phyloP scores from a whole-genome alignment of 2,113 vertebrate species.

The Hypomesus transpacificus region DNA sequence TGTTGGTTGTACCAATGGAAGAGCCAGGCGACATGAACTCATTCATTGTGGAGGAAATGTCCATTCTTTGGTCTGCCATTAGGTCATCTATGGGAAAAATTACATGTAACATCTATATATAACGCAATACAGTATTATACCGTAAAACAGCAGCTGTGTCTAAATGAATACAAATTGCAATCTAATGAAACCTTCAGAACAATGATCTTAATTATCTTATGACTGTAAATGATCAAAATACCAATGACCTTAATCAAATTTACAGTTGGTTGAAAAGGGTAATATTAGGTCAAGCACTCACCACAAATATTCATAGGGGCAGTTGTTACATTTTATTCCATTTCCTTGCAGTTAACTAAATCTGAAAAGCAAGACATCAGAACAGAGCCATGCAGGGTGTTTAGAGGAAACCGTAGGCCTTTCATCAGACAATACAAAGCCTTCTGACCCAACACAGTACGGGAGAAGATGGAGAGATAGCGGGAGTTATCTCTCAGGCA shows the following conservation, averaged over 20 bases:
- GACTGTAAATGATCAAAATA: neutral
- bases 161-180: no score
- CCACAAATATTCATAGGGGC: conserved; percentile 43
- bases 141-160: neutral
- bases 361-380: conserved; percentile 13
- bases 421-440: neutral
- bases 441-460: neutral
- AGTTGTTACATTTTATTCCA: conserved; percentile 20
- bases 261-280: neutral
- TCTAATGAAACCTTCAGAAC: no score
- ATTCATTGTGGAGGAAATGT: conserved; percentile 98
- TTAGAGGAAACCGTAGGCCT: neutral
- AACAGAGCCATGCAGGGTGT: neutral
- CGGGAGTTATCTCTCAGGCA: neutral
- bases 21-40: conserved; percentile 96
- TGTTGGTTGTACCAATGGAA: conserved; percentile 82
- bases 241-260: neutral
- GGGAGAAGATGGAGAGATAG: neutral
- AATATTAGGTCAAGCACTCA: conserved; percentile 16
- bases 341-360: neutral
- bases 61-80: conserved; percentile 99
- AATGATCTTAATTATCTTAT: neutral
- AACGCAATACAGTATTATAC: neutral
- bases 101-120: neutral
- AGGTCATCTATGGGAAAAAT: conserved; percentile 74